These are phyloP conservation scores for Sitta europaea DNA, from an alignment of 2,113 vertebrate species.

Conservation along the genomic window DNA sequence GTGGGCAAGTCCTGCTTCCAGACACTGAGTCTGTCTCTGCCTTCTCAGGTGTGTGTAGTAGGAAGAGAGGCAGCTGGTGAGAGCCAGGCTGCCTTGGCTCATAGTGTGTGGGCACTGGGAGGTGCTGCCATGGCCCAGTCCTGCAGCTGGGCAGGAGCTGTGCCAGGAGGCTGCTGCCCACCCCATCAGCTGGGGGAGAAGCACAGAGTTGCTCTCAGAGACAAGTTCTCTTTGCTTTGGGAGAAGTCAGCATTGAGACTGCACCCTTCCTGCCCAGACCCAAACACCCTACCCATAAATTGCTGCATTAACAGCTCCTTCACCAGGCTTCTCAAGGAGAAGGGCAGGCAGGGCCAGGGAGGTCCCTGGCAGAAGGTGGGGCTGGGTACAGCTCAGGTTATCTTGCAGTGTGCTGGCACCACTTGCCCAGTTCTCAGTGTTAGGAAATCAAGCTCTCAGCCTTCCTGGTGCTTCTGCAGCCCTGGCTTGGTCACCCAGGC, in stretches of 20 bases:
- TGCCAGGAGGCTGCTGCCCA: neutral
- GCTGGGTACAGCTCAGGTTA: neutral
- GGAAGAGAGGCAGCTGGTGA: neutral
- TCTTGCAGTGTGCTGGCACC: neutral
- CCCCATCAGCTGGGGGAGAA: neutral
- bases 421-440: neutral
- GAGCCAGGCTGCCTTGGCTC: neutral
- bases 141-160: neutral
- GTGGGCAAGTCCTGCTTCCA: neutral
- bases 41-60: neutral
- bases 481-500: neutral
- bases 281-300: neutral
- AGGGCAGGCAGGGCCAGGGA: neutral
- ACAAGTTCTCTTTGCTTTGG: neutral
- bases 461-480: neutral
- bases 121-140: neutral
- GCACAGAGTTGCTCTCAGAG: neutral
- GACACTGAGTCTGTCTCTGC: neutral
- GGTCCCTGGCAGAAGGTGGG: neutral
- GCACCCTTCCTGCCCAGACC: fast-evolving
- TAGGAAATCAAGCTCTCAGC: neutral
- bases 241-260: neutral
- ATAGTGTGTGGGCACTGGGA: fast-evolving
- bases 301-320: neutral
- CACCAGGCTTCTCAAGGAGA: neutral